Percentiles rank a stretch among this genome's conserved stretches.
phyloP scores from a whole-genome alignment of 2,113 vertebrate species.

The Numenius arquata region DNA sequence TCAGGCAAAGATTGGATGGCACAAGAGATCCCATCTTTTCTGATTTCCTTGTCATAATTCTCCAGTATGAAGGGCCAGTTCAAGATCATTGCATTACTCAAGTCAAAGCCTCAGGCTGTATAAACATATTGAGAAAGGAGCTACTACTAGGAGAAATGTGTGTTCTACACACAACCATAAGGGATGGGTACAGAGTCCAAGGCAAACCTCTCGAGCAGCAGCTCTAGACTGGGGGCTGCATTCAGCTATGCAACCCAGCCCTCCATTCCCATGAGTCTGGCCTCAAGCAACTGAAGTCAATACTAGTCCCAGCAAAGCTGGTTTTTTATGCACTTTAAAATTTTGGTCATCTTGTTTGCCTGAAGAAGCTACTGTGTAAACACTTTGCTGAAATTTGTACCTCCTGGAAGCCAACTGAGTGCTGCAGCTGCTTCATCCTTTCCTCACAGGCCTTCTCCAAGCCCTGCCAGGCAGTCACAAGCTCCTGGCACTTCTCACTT shows the following conservation, averaged over 20 bases:
- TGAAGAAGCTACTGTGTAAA: not conserved
- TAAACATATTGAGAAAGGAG: not conserved
- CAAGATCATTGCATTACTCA: not conserved
- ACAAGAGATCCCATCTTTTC: not conserved
- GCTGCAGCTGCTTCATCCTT: constrained; percentile 75
- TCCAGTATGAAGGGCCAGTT: not conserved
- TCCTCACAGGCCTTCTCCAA: constrained; percentile 78
- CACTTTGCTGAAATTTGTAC: constrained; percentile 54
- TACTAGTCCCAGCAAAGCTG: not conserved
- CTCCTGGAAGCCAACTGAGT: constrained; percentile 79
- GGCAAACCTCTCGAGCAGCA: not conserved
- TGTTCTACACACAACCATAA: not conserved
- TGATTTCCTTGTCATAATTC: not conserved
- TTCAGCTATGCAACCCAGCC: not conserved
- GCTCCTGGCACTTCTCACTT: constrained; percentile 72
- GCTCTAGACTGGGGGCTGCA: not conserved
- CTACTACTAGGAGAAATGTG: not conserved
- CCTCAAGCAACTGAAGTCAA: not conserved
- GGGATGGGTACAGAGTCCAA: not conserved
- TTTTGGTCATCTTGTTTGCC: not conserved
- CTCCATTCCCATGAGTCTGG: not conserved
- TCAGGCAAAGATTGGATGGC: not conserved
- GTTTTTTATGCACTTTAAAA: not conserved
- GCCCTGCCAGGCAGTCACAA: constrained; percentile 78
- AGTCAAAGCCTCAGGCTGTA: not conserved